Evolutionary conservation across 2,888 invertebrate species (phyloP), one percentile per base, ranked within the genome.

Genomic region (Stictocephala bisonia): DNA sequence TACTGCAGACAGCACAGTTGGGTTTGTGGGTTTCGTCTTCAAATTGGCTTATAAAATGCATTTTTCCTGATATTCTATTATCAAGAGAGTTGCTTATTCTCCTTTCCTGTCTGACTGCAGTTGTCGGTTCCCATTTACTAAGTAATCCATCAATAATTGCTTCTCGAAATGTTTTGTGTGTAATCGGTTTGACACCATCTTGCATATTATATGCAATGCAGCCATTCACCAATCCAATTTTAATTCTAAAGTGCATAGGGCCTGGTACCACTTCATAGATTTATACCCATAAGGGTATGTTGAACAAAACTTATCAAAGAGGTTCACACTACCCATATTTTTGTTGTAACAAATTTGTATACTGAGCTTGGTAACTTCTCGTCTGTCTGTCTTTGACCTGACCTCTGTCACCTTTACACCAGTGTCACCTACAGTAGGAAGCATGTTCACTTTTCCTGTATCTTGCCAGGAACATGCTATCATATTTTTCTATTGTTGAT

Each of bases 371-470:
- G 20, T 20, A 20, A 31, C 60, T 22, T 22, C 41, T 24, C 18
- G 35, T 2, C 41, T 15, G n/a, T 41, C 41, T 22, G 18, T 64
- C 41, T 20, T 41, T 40, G 64, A 64, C 9, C 7, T 20, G 26
- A 29, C 20, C 15, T 35, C 41, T n/a, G 41, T 41, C 15, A 15
- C 24, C 9, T 29, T 60, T 29, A 31, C 31, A 15, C 22, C 24
- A 40, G 64, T 40, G 41, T 64, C 29, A 13, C 64, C 24, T 7
- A 64, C 24, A 64, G 41, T 64, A 31, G 64, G 41, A 15, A 64
- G 22, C 64, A 64, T 64, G 20, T 64, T 64, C 1, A 64, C 64
- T 64, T 64, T n/a, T n/a, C n/a, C n/a, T n/a, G n/a, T n/a, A n/a
- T n/a, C n/a, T n/a, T n/a, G n/a, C n/a, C n/a, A n/a, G 35, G 40